A percentile compares a stretch with the other conserved stretches of the same genome.
These are phyloP conservation scores for Glossophaga mutica DNA, from an alignment of 2,797 vertebrate species.

Conservation along the genomic window DNA sequence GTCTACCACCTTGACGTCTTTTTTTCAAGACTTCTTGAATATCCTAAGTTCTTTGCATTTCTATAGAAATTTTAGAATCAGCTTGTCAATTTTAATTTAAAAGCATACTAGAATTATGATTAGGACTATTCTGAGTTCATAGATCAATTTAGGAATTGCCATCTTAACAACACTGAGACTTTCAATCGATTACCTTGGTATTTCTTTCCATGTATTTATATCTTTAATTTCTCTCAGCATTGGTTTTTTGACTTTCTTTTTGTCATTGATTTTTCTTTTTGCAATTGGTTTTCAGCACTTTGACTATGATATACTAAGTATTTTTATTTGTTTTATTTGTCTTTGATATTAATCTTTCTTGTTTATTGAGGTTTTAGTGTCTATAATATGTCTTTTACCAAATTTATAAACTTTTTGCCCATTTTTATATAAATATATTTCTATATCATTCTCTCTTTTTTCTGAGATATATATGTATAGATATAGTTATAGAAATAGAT, in stretches of 20 bases:
- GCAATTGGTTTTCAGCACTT: neutral
- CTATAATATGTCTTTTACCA: neutral
- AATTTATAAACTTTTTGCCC: neutral
- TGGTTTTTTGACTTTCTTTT: conserved; percentile 15
- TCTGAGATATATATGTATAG: neutral
- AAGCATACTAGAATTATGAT: neutral
- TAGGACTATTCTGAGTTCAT: neutral
- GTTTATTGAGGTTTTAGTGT: neutral
- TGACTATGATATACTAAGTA: neutral
- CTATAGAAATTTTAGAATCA: neutral
- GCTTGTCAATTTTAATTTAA: neutral
- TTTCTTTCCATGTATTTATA: neutral
- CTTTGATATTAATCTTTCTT: neutral
- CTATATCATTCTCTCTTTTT: neutral
- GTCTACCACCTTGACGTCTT: neutral
- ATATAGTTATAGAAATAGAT: neutral
- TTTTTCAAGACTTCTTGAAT: neutral
- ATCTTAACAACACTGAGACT: neutral
- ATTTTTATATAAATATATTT: neutral
- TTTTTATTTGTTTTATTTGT: neutral
- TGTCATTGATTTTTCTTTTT: conserved; percentile 20
- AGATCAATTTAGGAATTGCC: neutral
- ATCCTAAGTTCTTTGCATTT: neutral
- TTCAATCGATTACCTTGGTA: neutral
- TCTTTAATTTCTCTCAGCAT: neutral